A percentile compares a stretch with the other conserved stretches of the same genome.
Evolutionary conservation across 2,113 vertebrate genomes (phyloP).

Genomic region (Oncorhynchus gorbuscha): DNA sequence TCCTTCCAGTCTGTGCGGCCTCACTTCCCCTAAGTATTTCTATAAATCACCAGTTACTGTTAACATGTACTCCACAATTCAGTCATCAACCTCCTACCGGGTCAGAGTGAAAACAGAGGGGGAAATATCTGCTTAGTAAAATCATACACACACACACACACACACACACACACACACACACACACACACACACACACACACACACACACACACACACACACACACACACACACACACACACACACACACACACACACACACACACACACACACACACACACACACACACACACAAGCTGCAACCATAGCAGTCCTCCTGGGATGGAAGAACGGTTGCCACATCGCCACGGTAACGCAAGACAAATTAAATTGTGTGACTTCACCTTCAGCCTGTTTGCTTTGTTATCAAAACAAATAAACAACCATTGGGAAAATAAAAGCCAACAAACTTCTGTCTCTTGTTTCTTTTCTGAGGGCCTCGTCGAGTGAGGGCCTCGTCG

Average conservation of each 20-base stretch:
- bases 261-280: slow-evolving; percentile 61
- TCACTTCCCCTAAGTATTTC: slow-evolving; percentile 98
- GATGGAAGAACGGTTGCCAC: slow-evolving; percentile 62
- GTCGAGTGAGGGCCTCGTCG: too few relatives aligned
- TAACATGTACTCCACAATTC: slow-evolving; percentile 89
- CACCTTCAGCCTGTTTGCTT: slow-evolving; percentile 68
- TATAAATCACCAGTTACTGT: slow-evolving; percentile 93
- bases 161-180: slow-evolving; percentile 25
- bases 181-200: slow-evolving; percentile 35
- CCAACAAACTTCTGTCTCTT: slow-evolving; percentile 44
- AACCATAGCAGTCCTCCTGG: slow-evolving; percentile 72
- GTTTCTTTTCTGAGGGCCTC: slow-evolving; percentile 3
- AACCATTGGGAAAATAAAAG: slow-evolving; percentile 51
- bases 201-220: slow-evolving; percentile 59
- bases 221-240: slow-evolving; percentile 61
- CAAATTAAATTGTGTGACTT: slow-evolving; percentile 74
- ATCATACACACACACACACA: slow-evolving; percentile 65
- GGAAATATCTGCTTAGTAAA: slow-evolving; percentile 83
- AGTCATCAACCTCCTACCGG: slow-evolving; percentile 90
- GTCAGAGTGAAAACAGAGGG: slow-evolving; percentile 88
- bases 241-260: slow-evolving; percentile 60
- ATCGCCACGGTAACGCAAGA: slow-evolving; percentile 70
- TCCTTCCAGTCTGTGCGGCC: slow-evolving; percentile 88
- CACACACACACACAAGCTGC: slow-evolving; percentile 47
- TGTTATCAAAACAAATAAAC: slow-evolving; percentile 73